These are phyloP conservation scores for Threskiornis aethiopicus DNA, from an alignment of 2,797 vertebrate species.

Conservation along the genomic window DNA sequence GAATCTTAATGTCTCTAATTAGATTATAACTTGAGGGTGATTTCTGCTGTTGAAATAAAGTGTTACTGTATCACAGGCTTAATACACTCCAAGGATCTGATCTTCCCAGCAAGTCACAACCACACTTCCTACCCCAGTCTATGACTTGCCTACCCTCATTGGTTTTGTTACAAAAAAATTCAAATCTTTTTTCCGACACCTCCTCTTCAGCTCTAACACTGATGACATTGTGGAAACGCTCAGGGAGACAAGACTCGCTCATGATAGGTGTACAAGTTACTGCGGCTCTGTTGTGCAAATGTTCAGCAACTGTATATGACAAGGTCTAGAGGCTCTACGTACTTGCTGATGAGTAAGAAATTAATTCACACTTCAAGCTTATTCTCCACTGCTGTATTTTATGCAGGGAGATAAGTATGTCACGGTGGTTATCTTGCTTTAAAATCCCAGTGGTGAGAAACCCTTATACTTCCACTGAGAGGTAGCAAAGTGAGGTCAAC, in stretches of 20 bases:
- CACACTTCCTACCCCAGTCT: not conserved
- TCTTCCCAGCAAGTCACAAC: not conserved
- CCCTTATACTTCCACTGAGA: not conserved
- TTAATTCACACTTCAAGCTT: not conserved
- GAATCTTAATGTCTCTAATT: slow-evolving; percentile 40
- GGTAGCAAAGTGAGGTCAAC: not conserved
- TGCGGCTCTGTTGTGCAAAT: not conserved
- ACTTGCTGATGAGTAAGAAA: not conserved
- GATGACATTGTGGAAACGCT: not conserved
- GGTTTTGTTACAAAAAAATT: not conserved
- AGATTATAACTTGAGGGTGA: slow-evolving; percentile 31
- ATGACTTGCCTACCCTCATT: not conserved
- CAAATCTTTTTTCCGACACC: not conserved
- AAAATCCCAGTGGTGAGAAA: not conserved
- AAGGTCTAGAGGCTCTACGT: not conserved
- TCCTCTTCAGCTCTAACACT: not conserved
- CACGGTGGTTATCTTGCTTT: not conserved
- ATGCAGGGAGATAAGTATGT: not conserved
- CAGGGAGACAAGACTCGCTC: not conserved
- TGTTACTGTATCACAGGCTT: not conserved
- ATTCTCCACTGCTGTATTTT: not conserved
- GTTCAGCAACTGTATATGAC: not conserved
- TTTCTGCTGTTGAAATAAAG: slow-evolving; percentile 24
- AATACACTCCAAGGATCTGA: not conserved
- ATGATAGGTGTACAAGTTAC: not conserved